These are phyloP conservation scores for Gymnocypris eckloni DNA, from an alignment of 2,797 vertebrate species.

Conservation along the genomic window DNA sequence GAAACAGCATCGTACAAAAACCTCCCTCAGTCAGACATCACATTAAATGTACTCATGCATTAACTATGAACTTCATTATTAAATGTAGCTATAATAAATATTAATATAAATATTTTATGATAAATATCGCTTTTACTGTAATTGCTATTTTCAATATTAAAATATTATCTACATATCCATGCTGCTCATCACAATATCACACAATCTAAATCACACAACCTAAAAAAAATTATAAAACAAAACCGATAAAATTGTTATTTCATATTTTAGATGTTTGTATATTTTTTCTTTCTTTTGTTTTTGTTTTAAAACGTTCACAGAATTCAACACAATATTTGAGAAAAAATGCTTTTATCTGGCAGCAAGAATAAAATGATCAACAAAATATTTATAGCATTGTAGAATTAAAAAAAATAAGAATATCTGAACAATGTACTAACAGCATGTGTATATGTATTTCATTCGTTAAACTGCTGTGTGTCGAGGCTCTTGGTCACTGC, in stretches of 20 bases:
- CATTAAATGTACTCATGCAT: no score
- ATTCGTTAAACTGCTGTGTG: background rate
- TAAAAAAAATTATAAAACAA: no score
- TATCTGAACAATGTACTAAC: background rate
- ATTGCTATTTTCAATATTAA: background rate
- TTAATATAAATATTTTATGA: background rate
- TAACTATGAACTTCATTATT: no score
- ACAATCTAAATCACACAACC: no score
- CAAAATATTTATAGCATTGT: background rate
- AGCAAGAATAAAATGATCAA: background rate
- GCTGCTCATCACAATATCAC: no score
- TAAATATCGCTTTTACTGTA: background rate
- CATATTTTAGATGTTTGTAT: no score
- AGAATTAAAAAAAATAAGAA: background rate
- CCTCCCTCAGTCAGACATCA: background rate
- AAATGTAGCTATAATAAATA: no score
- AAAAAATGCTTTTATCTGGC: slow-evolving; percentile 15
- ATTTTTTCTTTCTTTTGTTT: no score
- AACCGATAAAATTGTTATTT: no score
- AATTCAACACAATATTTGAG: background rate
- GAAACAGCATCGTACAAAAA: slow-evolving; percentile 24
- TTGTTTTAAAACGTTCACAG: no score
- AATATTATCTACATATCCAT: no score
- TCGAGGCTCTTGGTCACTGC: slow-evolving; percentile 42
- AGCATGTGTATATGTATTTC: background rate